Evolutionary conservation across 2,888 invertebrate species (phyloP).

Genomic region (Dioctria rufipes): DNA sequence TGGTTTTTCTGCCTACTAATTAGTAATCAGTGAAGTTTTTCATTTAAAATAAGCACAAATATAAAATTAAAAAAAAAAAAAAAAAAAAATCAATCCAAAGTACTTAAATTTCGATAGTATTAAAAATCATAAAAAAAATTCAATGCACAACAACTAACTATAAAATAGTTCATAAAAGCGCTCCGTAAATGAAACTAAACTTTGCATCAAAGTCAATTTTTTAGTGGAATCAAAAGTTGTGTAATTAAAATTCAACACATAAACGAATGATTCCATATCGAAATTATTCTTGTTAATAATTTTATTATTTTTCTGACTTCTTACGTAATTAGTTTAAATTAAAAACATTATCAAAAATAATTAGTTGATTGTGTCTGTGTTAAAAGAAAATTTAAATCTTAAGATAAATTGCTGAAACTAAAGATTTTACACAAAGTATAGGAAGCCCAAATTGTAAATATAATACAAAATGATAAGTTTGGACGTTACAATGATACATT

Average conservation of each 20-base stretch:
- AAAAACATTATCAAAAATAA: not conserved
- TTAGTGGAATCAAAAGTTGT: conserved; percentile 28
- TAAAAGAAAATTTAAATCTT: not conserved
- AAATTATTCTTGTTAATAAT: not conserved
- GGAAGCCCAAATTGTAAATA: no score
- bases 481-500: conserved; percentile 1
- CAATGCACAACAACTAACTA: conserved; percentile 33
- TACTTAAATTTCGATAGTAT: conserved; percentile 23
- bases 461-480: not conserved
- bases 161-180: conserved; percentile 22
- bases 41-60: conserved; percentile 4
- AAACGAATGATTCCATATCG: not conserved
- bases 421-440: conserved; percentile 5
- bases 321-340: conserved; percentile 10
- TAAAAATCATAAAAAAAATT: no score
- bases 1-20: no score
- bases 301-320: not conserved
- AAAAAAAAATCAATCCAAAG: not conserved
- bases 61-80: conserved; percentile 7
- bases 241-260: not conserved
- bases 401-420: conserved; percentile 13
- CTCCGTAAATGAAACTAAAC: conserved; percentile 19
- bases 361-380: not conserved
- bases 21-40: not conserved
- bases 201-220: conserved; percentile 44